Evolutionary conservation across 2,113 vertebrate species (phyloP), one percentile per base, ranked within the genome.

Genomic region (Poeciliopsis retropinna): DNA sequence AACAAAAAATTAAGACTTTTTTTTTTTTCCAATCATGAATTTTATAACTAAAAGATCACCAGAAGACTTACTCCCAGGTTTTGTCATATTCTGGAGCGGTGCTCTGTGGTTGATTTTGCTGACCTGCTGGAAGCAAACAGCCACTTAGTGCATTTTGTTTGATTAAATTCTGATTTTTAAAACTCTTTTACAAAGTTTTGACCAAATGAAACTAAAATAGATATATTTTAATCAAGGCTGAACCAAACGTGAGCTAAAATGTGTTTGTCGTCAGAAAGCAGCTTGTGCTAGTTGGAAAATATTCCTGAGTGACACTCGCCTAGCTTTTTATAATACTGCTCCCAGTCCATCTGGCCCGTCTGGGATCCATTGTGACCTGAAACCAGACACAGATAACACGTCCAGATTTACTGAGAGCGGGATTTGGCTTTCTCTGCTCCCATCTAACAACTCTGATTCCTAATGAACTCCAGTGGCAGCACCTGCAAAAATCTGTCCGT

Each of bases 101-200:
- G 94, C 92, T 97, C 94, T 97, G 97, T 80, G 95, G 95, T 93
- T 98, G 98, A 94, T 93, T 96, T 91, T 96, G 96, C 90, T 96
- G 97, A 95, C 96, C 97, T 98, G 92, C 96, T 98, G 92, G 34
- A 85, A 78, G 81, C 27, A 78, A 78, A 86, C 70, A 63, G 13
- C 19, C 0, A 3, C 25, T 72, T 73, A 1, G 54, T 19, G 10
- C 4, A 51, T 37, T 19, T 11, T 4, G 17, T 44, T 47, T 4
- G 22, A 25, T 54, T n/a, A 57, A 57, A 10, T n/a, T 17, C 51
- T n/a, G 1, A 9, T n/a, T 54, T 54, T 54, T 54, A 54, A 22
- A 54, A 19, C 8, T 22, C 22, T 8, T 22, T 25, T 54, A 22
- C 19, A 54, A 25, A 8, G 17, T 2, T 19, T 8, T 57, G 25